Base-by-base conservation (phyloP, 1,140 invertebrate species). In the Neotoxoptera formosana region DNA sequence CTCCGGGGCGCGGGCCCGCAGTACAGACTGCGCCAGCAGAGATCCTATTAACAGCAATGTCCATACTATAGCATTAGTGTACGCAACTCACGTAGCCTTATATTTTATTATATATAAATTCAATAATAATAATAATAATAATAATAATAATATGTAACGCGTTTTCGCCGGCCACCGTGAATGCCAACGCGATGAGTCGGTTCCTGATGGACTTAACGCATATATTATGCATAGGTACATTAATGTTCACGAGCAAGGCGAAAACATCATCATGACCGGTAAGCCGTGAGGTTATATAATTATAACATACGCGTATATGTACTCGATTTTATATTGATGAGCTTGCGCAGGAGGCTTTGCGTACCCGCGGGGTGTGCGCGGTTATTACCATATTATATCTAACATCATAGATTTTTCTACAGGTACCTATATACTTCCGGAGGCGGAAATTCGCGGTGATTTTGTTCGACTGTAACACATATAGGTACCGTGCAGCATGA, bases 291-390 rank as follows among this genome's bases (percentile, higher is more conserved):
- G 60, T 76, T 76, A 53, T 53, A 53, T 53, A n/a, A 67, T 67
- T 67, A 76, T 76, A 76, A 76, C 14, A 76, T 23, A 21, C 60
- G 60, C 60, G 30, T 14, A 11, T n/a, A 7, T 76, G 60, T n/a
- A 76, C 60, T 76, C 30, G 60, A 76, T 76, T 76, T 76, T 76
- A 76, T 76, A 76, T 76, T 76, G 60, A 76, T 76, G 60, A 76
- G 60, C 60, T 67, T 67, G 60, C 2, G 60, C 60, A n/a, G 60
- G 60, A 67, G 60, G 60, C 30, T 67, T 67, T 4, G 14, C 14
- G 30, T 67, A n/a, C 30, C 60, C 60, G 4, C 60, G 11, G 30
- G 60, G 14, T 6, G 60, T 76, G n/a, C n/a, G 30, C 30, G 30
- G 60, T 17, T 14, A 67, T n/a, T 67, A 67, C 30, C 30, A 30